Evolutionary conservation across 1,140 invertebrate species (phyloP).

Genomic region (Arion vulgaris): DNA sequence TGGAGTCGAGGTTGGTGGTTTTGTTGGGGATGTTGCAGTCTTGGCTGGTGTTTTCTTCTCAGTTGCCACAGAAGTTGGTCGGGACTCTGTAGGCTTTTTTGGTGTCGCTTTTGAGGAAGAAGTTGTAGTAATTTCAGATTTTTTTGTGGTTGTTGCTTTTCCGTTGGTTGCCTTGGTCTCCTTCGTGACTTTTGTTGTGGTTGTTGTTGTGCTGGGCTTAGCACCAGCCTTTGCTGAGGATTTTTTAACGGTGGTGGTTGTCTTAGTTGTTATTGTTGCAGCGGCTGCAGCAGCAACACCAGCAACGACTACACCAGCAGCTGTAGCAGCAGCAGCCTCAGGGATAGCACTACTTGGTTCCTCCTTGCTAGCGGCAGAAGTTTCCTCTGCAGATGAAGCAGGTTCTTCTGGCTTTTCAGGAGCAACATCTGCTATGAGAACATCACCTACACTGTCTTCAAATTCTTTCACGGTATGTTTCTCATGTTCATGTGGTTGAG

Average conservation of each 20-base stretch:
- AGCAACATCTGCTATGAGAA: neutral
- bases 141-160: neutral
- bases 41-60: conserved; percentile 21
- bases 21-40: conserved; percentile 15
- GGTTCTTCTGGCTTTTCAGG: conserved; percentile 1
- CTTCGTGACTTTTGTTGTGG: neutral
- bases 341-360: neutral
- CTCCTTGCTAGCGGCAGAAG: neutral
- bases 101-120: conserved; percentile 11
- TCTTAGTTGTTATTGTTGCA: conserved; percentile 11
- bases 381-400: neutral
- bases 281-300: conserved; percentile 10
- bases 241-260: conserved; percentile 1
- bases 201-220: conserved; percentile 8
- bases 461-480: neutral
- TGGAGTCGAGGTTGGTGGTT: neutral
- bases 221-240: conserved; percentile 18
- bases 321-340: conserved; percentile 7
- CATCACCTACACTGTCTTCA: neutral
- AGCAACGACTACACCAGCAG: conserved; percentile 1
- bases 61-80: conserved; percentile 17
- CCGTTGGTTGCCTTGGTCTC: neutral
- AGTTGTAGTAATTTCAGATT: neutral
- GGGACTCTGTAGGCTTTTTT: conserved; percentile 17
- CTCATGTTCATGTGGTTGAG: neutral